These are phyloP conservation scores for Balaeniceps rex DNA, from an alignment of 2,113 vertebrate species.

Conservation along the genomic window DNA sequence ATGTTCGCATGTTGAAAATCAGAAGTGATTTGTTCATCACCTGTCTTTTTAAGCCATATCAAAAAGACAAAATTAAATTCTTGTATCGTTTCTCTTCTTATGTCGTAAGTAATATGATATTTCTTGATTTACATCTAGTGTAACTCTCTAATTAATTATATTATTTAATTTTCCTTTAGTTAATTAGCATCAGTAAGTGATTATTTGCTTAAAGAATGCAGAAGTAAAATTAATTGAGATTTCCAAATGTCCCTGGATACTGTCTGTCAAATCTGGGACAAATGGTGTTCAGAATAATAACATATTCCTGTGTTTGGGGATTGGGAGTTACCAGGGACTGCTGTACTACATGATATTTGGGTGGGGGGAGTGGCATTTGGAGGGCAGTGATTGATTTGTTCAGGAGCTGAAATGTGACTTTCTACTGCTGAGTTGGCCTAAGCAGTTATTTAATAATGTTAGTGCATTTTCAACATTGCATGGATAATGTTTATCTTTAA, in stretches of 20 bases:
- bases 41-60: neutral
- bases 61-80: neutral
- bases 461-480: neutral
- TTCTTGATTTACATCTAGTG: neutral
- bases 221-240: neutral
- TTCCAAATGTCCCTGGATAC: neutral
- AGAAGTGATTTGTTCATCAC: neutral
- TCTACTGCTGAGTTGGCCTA: neutral
- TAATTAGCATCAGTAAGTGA: neutral
- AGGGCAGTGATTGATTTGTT: neutral
- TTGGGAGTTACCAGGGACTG: neutral
- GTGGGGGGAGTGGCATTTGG: neutral
- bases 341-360: neutral
- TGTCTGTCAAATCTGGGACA: neutral
- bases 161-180: neutral
- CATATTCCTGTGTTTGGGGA: neutral
- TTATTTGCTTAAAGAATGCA: neutral
- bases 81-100: neutral
- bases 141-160: neutral
- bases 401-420: neutral
- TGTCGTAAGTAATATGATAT: neutral
- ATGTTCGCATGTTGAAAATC: neutral
- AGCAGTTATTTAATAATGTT: neutral
- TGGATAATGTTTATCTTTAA: neutral
- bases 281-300: neutral